Conservation (phyloP, 2,888 invertebrate species). For the Drosophila picticornis region DNA sequence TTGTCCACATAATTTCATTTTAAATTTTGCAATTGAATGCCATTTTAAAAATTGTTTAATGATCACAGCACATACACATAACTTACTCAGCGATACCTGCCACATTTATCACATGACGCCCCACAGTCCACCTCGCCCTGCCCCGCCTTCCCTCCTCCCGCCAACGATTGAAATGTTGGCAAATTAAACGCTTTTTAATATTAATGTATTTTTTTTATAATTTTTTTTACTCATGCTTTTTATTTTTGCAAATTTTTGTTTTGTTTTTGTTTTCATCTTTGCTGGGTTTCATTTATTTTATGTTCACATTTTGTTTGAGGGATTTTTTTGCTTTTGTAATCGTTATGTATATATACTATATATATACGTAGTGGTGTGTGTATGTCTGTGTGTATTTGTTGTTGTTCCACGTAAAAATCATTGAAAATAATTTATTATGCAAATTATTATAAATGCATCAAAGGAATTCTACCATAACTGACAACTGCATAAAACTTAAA, state of each 20-base stretch:
- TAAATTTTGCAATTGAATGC: slow-evolving; percentile 70
- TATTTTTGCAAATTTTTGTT: slow-evolving; percentile 68
- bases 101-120: slow-evolving; percentile 59
- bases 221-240: slow-evolving; percentile 56
- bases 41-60: slow-evolving; percentile 72
- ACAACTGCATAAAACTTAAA: slow-evolving; percentile 67
- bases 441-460: slow-evolving; percentile 78
- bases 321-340: slow-evolving; percentile 54
- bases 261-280: slow-evolving; percentile 50
- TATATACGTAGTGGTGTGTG: slow-evolving; percentile 31
- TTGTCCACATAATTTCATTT: slow-evolving; percentile 72
- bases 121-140: neutral
- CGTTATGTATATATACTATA: slow-evolving; percentile 42
- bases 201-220: slow-evolving; percentile 70
- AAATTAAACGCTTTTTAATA: slow-evolving; percentile 79
- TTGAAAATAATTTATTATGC: slow-evolving; percentile 77
- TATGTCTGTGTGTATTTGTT: slow-evolving; percentile 27
- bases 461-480: slow-evolving; percentile 72
- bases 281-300: slow-evolving; percentile 50
- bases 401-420: slow-evolving; percentile 61
- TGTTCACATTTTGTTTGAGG: slow-evolving; percentile 68
- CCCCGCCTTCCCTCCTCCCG: neutral
- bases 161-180: slow-evolving; percentile 60
- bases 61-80: slow-evolving; percentile 52
- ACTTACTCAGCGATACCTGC: slow-evolving; percentile 31